These are phyloP conservation scores for Asarcornis scutulata DNA, from an alignment of 2,113 vertebrate species.

Conservation along the genomic window DNA sequence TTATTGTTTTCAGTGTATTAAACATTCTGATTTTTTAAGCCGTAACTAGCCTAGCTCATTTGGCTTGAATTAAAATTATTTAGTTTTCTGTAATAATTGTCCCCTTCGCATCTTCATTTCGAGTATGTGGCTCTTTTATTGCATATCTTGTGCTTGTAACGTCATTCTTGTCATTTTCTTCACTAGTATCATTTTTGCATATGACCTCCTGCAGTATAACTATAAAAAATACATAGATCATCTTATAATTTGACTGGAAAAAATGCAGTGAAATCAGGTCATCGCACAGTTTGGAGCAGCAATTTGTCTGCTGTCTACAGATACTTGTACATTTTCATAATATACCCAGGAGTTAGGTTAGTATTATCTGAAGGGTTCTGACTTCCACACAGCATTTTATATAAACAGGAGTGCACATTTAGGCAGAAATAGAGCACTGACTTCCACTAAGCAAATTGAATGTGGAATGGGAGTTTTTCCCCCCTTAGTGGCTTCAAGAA, in stretches of 20 bases:
- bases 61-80: not conserved
- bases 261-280: not conserved
- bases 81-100: not conserved
- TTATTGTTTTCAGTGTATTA: not conserved
- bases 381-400: not conserved
- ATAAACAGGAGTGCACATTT: not conserved
- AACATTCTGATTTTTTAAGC: not conserved
- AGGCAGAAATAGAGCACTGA: not conserved
- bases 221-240: not conserved
- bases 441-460: not conserved
- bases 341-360: not conserved
- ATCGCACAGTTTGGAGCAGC: not conserved
- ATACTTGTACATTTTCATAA: not conserved
- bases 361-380: not conserved
- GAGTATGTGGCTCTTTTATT: not conserved
- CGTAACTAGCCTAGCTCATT: not conserved
- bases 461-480: not conserved
- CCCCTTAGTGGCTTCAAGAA: not conserved
- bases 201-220: not conserved
- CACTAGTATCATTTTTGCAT: not conserved
- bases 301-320: not conserved
- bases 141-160: not conserved
- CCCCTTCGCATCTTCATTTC: not conserved
- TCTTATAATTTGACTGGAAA: not conserved
- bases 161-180: not conserved